Evolutionary conservation across 2,797 vertebrate species (phyloP), one percentile per base, ranked within the genome.

Genomic region (Bryconaethiops microstoma): DNA sequence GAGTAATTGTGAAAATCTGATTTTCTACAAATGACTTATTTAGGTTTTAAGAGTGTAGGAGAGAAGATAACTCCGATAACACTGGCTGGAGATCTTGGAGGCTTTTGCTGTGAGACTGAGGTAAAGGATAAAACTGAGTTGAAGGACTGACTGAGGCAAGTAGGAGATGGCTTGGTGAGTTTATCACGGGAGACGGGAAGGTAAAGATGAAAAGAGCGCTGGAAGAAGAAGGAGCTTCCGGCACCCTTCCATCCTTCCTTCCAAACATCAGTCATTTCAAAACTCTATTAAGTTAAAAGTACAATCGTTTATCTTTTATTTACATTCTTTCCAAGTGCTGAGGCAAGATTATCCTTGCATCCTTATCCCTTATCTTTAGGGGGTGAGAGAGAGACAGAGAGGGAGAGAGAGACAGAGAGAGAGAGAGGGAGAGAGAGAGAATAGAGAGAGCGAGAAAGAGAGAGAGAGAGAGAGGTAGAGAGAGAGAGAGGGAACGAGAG

Each of bases 301-400:
- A 29, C 5, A 50, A 25, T 21, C 9, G 23, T 69, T 17, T 19
- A 21, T 40, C 25, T 78, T 52, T 52, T 21, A 50, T 29, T 48
- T 69, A 54, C 19, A 55, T 81, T 55, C 70, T 57, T 48, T 72
- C n/a, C n/a, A 40, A 6, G 6, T 57, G 17, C 35, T 77, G 29
- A 73, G 65, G 60, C 40, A 74, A 23, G 14, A 81, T 54, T 82
- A 52, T 45, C 48, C 13, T 52, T 52, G 16, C 45, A 48, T 48
- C 45, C 45, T 48, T 48, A 14, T 14, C 7, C 12, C 39, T 67
- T 35, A 57, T 16, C 21, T 55, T 67, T 35, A 50, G 45, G 52
- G 29, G 35, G 45, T 63, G 21, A 39, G 21, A 40, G 65, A 57
- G 50, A 16, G 25, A 7, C 48, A 17, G 77, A 55, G 10, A 12